Evolutionary conservation across 2,797 vertebrate genomes (phyloP), one percentile per base, ranked within the genome.

Genomic region (Leuciscus waleckii): DNA sequence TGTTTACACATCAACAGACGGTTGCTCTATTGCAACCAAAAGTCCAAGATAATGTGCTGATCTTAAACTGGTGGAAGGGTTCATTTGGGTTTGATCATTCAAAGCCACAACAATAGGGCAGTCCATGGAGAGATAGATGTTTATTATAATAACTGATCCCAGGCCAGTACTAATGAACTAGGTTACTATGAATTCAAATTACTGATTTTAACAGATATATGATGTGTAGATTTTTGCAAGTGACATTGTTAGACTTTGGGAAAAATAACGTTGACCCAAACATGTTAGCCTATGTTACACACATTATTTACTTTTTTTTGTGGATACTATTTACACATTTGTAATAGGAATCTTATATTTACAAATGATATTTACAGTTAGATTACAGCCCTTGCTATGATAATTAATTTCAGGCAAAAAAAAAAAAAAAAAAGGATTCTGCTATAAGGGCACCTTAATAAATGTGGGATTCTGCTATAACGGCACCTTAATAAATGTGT

Each of bases 41-140:
- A 54, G 13, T 9, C 4, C 65, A n/a, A 39, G 1, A 17, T 39
- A 3, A 41, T n/a, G 5, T 19, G 2, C 37, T 41, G 21, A 43
- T 54, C 35, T 77, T 17, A 67, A 68, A 46, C 16, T 29, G 73
- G 19, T 75, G 73, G 19, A 35, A 54, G 29, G 49, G 10, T 35
- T 75, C 56, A 56, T 54, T 23, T 56, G 19, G 35, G 32, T 26
- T 65, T 43, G 56, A 29, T 43, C 6, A 46, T 26, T 43, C 5
- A 73, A 26, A 75, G 5, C 2, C 81, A 67, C 67, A 83, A 86
- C 81, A 88, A 90, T 63, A 77, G 78, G 61, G 58, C 74, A 82
- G 61, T 84, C 49, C 69, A 61, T 29, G 8, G 29, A 16, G 26
- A 65, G 29, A 74, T 14, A 74, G 32, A 61, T 80, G 16, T 26